A percentile compares a stretch with the other conserved stretches of the same genome.
Evolutionary conservation across 2,888 invertebrate genomes (phyloP).

Genomic region (Anoplius nigerrimus): DNA sequence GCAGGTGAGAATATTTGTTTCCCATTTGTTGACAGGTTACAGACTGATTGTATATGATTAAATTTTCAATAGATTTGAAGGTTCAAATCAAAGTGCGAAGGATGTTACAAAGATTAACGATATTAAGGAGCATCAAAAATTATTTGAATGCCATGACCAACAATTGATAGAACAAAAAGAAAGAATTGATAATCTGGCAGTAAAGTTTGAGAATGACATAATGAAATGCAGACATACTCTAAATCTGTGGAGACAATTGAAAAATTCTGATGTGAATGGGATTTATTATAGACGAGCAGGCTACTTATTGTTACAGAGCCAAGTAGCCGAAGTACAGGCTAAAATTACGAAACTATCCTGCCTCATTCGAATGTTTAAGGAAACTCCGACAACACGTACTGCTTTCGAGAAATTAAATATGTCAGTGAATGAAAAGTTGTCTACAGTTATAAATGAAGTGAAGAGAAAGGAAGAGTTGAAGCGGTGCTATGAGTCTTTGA

Average conservation of each 20-base stretch:
- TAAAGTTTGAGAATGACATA: slow-evolving; percentile 68
- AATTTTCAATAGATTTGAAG: slow-evolving; percentile 59
- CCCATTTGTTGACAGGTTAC: background rate
- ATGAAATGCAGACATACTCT: slow-evolving; percentile 63
- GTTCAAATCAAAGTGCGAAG: slow-evolving; percentile 57
- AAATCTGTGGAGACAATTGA: slow-evolving; percentile 68
- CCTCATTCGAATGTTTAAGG: slow-evolving; percentile 73
- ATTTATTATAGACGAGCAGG: slow-evolving; percentile 67
- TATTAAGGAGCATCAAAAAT: slow-evolving; percentile 48
- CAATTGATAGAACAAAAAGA: slow-evolving; percentile 66
- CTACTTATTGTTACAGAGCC: slow-evolving; percentile 57
- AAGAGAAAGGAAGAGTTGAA: slow-evolving; percentile 68
- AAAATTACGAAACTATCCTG: slow-evolving; percentile 70
- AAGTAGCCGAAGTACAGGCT: slow-evolving; percentile 68
- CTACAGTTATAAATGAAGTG: slow-evolving; percentile 68
- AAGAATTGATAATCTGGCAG: slow-evolving; percentile 69
- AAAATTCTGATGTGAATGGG: slow-evolving; percentile 64
- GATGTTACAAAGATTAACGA: slow-evolving; percentile 59
- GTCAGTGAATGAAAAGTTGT: slow-evolving; percentile 71
- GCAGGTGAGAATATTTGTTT: slow-evolving; percentile 50
- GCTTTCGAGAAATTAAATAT: slow-evolving; percentile 72
- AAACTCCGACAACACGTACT: slow-evolving; percentile 71
- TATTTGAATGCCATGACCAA: slow-evolving; percentile 55
- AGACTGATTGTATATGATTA: slow-evolving; percentile 15
- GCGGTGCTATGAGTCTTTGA: slow-evolving; percentile 72